Conservation (phyloP, 37 sponge, comb jelly and placozoan species). For the Chondrilla cf. caribensis region DNA sequence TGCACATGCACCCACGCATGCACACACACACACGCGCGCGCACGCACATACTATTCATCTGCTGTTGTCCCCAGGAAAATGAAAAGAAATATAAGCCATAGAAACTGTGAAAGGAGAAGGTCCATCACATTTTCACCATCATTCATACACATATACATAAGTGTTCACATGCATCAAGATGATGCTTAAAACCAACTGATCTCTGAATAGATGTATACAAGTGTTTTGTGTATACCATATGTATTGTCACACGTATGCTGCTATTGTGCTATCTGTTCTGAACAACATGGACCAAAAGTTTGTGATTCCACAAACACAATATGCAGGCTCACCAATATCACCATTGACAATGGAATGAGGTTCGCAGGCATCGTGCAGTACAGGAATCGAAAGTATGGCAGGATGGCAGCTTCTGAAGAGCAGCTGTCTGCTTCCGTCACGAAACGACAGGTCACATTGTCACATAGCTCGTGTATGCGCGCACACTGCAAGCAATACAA, state of each 20-base stretch:
- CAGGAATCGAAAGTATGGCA: constrained; percentile 81
- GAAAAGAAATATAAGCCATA: constrained; percentile 89
- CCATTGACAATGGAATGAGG: constrained; percentile 76
- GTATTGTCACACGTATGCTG: no score
- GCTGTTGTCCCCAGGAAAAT: constrained; percentile 90
- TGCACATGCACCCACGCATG: no score
- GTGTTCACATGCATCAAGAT: no score
- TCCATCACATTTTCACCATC: no score
- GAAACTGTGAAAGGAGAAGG: constrained; percentile 57
- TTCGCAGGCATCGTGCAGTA: constrained; percentile 81
- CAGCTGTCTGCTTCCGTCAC: constrained; percentile 60
- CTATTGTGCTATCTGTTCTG: no score
- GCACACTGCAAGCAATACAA: constrained; percentile 34
- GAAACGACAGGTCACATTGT: constrained; percentile 55
- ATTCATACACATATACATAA: no score
- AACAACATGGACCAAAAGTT: no score
- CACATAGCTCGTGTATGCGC: constrained; percentile 22
- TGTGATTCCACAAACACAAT: no score
- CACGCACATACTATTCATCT: constrained; percentile 84
- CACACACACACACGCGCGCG: no score
- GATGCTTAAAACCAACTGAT: no score
- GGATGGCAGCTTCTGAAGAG: constrained; percentile 61
- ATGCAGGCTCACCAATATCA: constrained; percentile 79
- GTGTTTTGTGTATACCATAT: no score
- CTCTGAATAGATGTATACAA: no score